Percentiles rank a stretch among this genome's conserved stretches.
These are phyloP conservation scores for Dendrolimus punctatus DNA, from an alignment of 1,140 invertebrate genomes.

Conservation along the genomic window DNA sequence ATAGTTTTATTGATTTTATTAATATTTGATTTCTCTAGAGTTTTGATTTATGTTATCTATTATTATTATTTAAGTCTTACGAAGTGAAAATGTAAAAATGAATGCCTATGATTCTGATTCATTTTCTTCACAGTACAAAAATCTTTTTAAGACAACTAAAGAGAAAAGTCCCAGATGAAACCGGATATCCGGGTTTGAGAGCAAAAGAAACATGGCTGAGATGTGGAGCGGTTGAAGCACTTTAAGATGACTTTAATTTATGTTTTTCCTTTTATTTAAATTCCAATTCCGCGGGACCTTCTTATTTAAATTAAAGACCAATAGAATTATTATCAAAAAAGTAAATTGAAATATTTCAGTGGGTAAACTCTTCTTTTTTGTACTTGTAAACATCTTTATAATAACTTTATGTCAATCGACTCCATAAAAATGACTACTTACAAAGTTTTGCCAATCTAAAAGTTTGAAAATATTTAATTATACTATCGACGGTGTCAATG, in stretches of 20 bases:
- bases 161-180: conserved; percentile 20
- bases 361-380: not conserved
- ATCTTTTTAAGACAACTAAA: conserved; percentile 27
- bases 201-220: conserved; percentile 25
- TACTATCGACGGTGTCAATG: no score
- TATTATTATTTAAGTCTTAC: no score
- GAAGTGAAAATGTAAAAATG: no score
- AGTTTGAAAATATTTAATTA: no score
- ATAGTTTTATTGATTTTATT: no score
- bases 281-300: not conserved
- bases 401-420: no score
- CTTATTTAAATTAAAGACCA: not conserved
- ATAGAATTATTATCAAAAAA: not conserved
- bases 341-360: not conserved
- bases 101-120: not conserved
- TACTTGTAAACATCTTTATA: no score
- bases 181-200: conserved; percentile 36
- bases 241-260: conserved; percentile 29
- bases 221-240: conserved; percentile 22
- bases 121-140: conserved; percentile 12
- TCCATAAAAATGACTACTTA: no score
- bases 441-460: no score
- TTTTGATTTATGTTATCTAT: no score
- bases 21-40: no score
- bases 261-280: conserved; percentile 11